Evolutionary conservation across 2,888 invertebrate genomes (phyloP).

Genomic region (Itoplectis maculator): DNA sequence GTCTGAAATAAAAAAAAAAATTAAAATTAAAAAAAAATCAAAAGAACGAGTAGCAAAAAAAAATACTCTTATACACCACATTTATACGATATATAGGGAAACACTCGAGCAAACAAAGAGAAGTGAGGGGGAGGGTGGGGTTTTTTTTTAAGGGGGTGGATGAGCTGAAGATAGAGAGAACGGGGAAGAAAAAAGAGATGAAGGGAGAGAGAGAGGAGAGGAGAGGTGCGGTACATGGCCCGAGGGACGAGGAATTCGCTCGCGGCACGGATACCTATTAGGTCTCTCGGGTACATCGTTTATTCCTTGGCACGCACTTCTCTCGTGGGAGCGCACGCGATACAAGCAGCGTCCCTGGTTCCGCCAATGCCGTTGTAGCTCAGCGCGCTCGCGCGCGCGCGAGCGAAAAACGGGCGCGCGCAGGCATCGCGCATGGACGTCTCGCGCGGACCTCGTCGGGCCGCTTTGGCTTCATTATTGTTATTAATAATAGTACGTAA

Average conservation of each 20-base stretch:
- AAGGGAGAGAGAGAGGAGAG: constrained; percentile 36
- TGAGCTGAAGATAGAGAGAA: no score
- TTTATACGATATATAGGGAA: constrained; percentile 51
- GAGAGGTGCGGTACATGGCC: constrained; percentile 61
- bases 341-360: constrained; percentile 70
- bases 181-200: constrained; percentile 27
- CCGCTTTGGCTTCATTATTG: constrained; percentile 81
- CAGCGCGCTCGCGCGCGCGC: constrained; percentile 55
- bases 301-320: constrained; percentile 82
- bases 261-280: constrained; percentile 83
- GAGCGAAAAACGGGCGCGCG: no score
- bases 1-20: constrained; percentile 16
- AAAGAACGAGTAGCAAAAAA: not conserved
- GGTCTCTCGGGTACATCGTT: constrained; percentile 80
- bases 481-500: constrained; percentile 83
- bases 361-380: constrained; percentile 57
- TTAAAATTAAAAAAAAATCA: not conserved
- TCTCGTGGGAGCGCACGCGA: constrained; percentile 84
- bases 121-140: constrained; percentile 42
- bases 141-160: constrained; percentile 19
- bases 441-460: constrained; percentile 10
- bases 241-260: constrained; percentile 80
- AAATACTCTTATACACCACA: constrained; percentile 15
- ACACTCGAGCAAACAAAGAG: constrained; percentile 62
- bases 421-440: no score